phyloP scores from a whole-genome alignment of 1,140 invertebrate species.

The Limonius californicus region DNA sequence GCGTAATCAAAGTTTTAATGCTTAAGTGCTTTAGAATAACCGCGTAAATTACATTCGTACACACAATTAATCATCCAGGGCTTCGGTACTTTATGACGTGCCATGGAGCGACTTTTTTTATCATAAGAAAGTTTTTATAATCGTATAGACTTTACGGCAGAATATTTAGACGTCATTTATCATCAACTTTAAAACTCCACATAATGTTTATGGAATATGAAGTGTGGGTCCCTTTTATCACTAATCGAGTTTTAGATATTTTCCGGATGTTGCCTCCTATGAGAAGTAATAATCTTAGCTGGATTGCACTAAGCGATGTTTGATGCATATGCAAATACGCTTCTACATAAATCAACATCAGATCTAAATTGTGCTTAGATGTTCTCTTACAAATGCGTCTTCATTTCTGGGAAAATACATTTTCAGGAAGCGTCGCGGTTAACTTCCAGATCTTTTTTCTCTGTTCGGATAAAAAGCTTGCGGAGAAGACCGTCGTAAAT shows the following conservation, averaged over 20 bases:
- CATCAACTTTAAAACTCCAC: constrained; percentile 2
- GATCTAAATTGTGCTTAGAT: constrained; percentile 3
- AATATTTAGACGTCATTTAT: constrained; percentile 11
- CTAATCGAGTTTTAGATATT: constrained; percentile 8
- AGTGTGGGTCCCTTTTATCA: neutral
- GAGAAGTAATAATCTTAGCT: neutral
- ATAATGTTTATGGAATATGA: constrained; percentile 9
- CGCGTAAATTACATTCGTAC: neutral
- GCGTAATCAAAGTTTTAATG: too few species aligned
- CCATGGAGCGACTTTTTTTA: neutral
- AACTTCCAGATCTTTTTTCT: constrained; percentile 6
- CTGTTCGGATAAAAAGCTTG: constrained; percentile 4
- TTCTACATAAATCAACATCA: constrained; percentile 5
- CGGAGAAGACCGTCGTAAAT: neutral
- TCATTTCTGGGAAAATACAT: neutral
- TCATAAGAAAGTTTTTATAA: constrained; percentile 9
- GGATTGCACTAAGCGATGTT: neutral
- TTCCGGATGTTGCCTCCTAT: neutral
- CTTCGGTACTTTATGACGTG: neutral
- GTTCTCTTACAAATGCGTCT: neutral
- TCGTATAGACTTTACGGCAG: neutral
- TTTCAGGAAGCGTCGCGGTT: neutral
- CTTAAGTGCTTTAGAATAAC: too few species aligned
- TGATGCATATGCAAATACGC: constrained; percentile 1
- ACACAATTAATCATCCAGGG: constrained; percentile 3